Evolutionary conservation across 2,797 vertebrate species (phyloP).

Genomic region (Notamacropus eugenii): DNA sequence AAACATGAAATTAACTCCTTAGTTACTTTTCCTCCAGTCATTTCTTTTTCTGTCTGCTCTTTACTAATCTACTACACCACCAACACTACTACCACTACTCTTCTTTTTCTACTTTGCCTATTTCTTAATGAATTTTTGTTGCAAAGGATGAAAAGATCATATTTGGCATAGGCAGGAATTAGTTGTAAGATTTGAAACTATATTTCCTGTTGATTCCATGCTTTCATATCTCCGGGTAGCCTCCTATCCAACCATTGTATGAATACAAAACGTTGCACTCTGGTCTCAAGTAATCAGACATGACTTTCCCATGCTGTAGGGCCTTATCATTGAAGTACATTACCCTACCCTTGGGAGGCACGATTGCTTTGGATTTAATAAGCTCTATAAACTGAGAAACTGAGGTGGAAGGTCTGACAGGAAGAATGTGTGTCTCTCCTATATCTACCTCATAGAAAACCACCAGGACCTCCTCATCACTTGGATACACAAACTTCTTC

Average conservation of each 20-base stretch:
- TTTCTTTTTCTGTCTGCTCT: neutral
- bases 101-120: neutral
- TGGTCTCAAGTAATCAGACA: conserved; percentile 31
- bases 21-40: neutral
- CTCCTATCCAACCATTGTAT: accelerated
- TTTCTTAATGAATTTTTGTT: neutral
- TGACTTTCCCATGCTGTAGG: conserved; percentile 56
- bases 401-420: neutral
- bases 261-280: neutral
- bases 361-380: neutral
- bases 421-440: conserved; percentile 40
- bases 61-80: neutral
- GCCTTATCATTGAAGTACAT: conserved; percentile 61
- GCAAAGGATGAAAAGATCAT: neutral
- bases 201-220: neutral
- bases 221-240: neutral
- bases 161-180: neutral
- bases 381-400: conserved; percentile 40
- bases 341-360: neutral
- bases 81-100: neutral
- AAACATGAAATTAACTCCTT: neutral
- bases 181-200: neutral
- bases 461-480: conserved; percentile 41
- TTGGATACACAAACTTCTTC: conserved; percentile 48
- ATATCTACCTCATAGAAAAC: neutral